Evolutionary conservation across 2,797 vertebrate species (phyloP), one percentile per base, ranked within the genome.

Genomic region (Molossus alvarezi): DNA sequence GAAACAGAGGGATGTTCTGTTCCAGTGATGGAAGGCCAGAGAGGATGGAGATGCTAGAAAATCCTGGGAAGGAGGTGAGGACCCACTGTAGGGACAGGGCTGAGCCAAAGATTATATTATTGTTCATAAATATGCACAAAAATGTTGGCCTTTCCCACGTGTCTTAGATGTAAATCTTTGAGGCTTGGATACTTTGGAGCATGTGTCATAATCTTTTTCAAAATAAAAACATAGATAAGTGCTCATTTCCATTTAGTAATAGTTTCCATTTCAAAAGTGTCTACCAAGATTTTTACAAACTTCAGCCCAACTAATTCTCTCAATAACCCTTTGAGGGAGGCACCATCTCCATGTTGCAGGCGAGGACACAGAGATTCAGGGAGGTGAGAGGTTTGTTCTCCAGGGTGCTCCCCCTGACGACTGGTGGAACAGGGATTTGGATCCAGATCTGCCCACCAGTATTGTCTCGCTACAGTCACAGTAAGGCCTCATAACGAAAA

Each of bases 201-300:
- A 21, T 1, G 1, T 51, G 37, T 18, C 55, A 45, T 62, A 27
- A 69, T 23, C 15, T 82, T 92, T 86, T 84, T 18, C 58, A 80
- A 82, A 90, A 85, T 53, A 57, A 67, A 73, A 37, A 91, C 45
- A 71, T 58, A 55, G 79, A 5, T 64, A 88, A 80, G 57, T 25
- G 6, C 20, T 71, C 25, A 75, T 17, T 45, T 93, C 48, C 6
- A 13, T 15, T 92, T 8, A 51, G 41, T 25, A 48, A 45, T 37
- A 85, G 20, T 84, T 84, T 65, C 45, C 72, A 88, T 51, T 88
- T 84, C 48, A 88, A 96, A 91, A 53, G 37, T 51, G 10, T 69
- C 71, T 84, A 62, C 25, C 45, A 48, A 83, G 79, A 84, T 73
- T 71, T 94, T 95, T 58, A 65, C n/a, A 83, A 91, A 79, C 1